A percentile compares a stretch with the other conserved stretches of the same genome.
These are phyloP conservation scores for Noctua janthe DNA, from an alignment of 2,888 invertebrate species.

Conservation along the genomic window DNA sequence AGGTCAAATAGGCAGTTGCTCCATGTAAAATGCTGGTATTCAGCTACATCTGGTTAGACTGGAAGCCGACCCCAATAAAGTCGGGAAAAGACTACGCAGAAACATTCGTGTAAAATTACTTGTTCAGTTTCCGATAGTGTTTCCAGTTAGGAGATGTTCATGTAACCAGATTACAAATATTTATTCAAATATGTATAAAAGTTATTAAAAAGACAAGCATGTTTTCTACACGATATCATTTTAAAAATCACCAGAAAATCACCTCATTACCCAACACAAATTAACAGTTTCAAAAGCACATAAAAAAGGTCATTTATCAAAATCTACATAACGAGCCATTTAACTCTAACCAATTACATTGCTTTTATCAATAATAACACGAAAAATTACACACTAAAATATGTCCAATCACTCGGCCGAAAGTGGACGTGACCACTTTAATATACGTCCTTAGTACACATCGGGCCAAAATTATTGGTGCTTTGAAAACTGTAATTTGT, in stretches of 20 bases:
- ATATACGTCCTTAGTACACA: slow-evolving; percentile 81
- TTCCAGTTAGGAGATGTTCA: neutral
- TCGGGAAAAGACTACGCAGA: no score
- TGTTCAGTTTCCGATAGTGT: neutral
- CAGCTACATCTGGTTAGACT: no score
- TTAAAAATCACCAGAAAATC: neutral
- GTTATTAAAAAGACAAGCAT: neutral
- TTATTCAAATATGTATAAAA: no score
- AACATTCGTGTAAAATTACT: no score
- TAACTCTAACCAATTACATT: slow-evolving; percentile 77
- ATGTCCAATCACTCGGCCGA: slow-evolving; percentile 84
- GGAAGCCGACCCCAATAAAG: no score
- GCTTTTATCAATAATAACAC: slow-evolving; percentile 84
- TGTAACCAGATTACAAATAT: neutral
- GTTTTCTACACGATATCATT: neutral
- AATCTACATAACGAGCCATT: slow-evolving; percentile 62
- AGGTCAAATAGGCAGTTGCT: no score
- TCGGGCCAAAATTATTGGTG: slow-evolving; percentile 81
- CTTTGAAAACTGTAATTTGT: slow-evolving; percentile 85
- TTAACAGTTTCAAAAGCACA: slow-evolving; percentile 28
- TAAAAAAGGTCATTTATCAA: slow-evolving; percentile 51
- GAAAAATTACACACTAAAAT: slow-evolving; percentile 82
- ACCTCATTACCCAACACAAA: slow-evolving; percentile 25
- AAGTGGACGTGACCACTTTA: slow-evolving; percentile 86
- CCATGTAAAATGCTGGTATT: no score